phyloP scores from a whole-genome alignment of 2,888 invertebrate species.

The Apamea epomidion region DNA sequence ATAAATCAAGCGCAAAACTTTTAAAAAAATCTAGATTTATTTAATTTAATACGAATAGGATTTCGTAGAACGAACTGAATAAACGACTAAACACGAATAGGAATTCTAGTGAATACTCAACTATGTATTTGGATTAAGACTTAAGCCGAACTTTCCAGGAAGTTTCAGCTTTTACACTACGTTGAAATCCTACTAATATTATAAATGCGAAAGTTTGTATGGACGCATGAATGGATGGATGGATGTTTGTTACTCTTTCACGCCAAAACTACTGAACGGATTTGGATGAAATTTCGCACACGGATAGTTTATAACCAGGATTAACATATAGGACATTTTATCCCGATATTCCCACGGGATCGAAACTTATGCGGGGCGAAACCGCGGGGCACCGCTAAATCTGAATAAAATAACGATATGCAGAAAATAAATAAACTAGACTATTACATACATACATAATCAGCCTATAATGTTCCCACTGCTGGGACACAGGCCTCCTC shows the following conservation, averaged over 20 bases:
- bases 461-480: too few species aligned
- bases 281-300: too few species aligned
- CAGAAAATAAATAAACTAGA: neutral
- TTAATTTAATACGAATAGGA: neutral
- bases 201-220: too few species aligned
- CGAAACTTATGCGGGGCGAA: too few species aligned
- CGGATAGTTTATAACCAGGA: too few species aligned
- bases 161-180: conserved; percentile 6
- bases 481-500: too few species aligned
- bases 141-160: conserved; percentile 18
- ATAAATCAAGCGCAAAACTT: neutral
- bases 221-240: too few species aligned
- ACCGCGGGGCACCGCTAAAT: neutral
- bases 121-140: conserved; percentile 40
- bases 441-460: too few species aligned
- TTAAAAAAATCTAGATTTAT: neutral
- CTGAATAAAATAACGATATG: neutral
- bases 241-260: too few species aligned
- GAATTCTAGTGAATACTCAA: conserved; percentile 30
- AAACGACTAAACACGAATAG: neutral
- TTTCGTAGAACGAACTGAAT: conserved; percentile 25
- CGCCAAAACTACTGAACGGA: too few species aligned
- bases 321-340: too few species aligned
- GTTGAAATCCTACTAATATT: neutral
- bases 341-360: too few species aligned